Evolutionary conservation across 1,140 invertebrate genomes (phyloP), one percentile per base, ranked within the genome.

Genomic region (Cotesia glomerata): DNA sequence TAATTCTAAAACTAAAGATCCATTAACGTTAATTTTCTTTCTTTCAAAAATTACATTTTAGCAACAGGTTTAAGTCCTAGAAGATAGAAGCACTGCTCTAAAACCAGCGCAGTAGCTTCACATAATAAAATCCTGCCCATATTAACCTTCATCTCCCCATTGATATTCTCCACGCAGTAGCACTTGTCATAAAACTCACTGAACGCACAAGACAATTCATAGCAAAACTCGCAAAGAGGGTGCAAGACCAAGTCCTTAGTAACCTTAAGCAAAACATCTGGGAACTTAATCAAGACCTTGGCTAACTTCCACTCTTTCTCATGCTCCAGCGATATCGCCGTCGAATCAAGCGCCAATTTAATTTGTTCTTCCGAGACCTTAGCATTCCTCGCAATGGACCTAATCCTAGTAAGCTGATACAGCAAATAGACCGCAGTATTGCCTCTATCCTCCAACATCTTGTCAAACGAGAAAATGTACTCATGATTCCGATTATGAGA

Each of bases 391-490:
- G 94, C 93, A 77, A 98, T 98, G 0, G 95, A 97, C 74, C 92
- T 90, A 76, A 99, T 99, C 65, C 98, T 90, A 3, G 97, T 98
- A 69, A 97, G 92, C 11, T 97, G 96, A 86, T 99, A 99, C 4
- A 99, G 85, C 3, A 99, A 87, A 85, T 99, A 99, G 0, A 98
- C 97, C 1, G 98, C 98, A 4, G 98, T 99, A 81, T 99, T 99
- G 1, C 98, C 98, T 85, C 95, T 94, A 84, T 99, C 98, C 80
- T 99, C 97, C 39, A 99, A 88, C 98, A 99, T 99, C 85, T 94
- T 97, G 81, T 99, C 97, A 88, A 99, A 99, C 0, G 98, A 99
- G 87, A 99, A 99, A 7, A 99, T 91, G 82, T 99, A 99, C 83
- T 99, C 98, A 83, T 96, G 94, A 68, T 91, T 93, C 69, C 97